These are phyloP conservation scores for Stenolophus ochropezus DNA, from an alignment of 2,888 invertebrate species.

Conservation along the genomic window DNA sequence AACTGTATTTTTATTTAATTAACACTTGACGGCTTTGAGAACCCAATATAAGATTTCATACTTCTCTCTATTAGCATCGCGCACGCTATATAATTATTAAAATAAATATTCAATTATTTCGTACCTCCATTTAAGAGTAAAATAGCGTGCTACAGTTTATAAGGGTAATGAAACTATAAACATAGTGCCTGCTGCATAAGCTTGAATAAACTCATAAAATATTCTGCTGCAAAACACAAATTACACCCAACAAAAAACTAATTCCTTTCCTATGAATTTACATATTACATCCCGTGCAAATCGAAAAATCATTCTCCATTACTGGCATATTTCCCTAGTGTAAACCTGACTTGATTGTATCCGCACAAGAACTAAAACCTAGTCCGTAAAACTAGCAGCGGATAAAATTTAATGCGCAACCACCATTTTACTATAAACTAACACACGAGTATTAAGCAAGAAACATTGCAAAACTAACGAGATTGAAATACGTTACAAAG, in stretches of 20 bases:
- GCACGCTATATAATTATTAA: too few species aligned
- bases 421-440: background rate
- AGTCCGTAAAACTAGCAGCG: background rate
- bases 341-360: conserved; percentile 6
- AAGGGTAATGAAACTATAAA: background rate
- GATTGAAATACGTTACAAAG: too few species aligned
- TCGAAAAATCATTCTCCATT: background rate
- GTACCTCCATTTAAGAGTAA: background rate
- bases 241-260: background rate
- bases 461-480: too few species aligned
- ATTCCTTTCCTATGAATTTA: background rate
- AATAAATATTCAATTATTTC: background rate
- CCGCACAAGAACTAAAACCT: background rate
- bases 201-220: background rate
- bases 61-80: too few species aligned
- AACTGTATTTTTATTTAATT: too few species aligned
- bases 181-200: background rate
- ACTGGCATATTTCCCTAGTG: background rate
- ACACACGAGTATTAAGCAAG: background rate
- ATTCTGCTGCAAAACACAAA: background rate
- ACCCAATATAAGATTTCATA: too few species aligned
- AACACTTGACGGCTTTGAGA: too few species aligned
- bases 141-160: background rate
- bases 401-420: background rate
- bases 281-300: background rate